Percentiles rank a stretch among this genome's conserved stretches.
Conservation (phyloP, 2,888 invertebrate genomes). For the Ichneumon xanthorius region DNA sequence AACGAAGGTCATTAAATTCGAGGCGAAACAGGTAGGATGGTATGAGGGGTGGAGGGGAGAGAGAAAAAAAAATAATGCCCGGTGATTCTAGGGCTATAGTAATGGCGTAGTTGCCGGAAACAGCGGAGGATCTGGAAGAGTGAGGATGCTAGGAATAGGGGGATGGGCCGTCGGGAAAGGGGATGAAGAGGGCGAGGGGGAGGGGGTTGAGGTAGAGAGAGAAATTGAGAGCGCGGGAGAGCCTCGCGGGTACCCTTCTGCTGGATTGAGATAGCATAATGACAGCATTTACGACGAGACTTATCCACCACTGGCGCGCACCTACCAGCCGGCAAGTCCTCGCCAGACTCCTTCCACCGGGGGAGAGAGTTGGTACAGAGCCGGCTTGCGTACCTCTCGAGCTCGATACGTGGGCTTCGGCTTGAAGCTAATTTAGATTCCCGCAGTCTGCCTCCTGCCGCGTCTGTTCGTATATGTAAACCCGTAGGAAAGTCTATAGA, state of each 20-base stretch:
- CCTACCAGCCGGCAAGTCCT: constrained; percentile 42
- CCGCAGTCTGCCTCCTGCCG: not conserved
- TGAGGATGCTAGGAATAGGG: constrained; percentile 7
- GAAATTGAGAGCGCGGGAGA: constrained; percentile 50
- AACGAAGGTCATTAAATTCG: constrained; percentile 50
- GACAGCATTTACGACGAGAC: constrained; percentile 77
- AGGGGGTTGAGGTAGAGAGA: constrained; percentile 19
- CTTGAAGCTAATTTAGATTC: constrained; percentile 53
- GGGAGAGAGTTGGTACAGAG: not conserved
- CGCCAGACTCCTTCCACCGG: constrained; percentile 1
- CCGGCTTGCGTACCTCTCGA: constrained; percentile 44
- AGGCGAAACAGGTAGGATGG: constrained; percentile 16
- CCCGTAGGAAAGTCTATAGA: constrained; percentile 27
- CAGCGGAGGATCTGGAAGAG: constrained; percentile 9
- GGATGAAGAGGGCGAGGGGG: constrained; percentile 5
- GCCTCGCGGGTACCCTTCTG: constrained; percentile 72
- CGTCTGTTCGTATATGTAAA: constrained; percentile 40
- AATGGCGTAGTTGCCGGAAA: constrained; percentile 49
- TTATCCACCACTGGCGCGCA: constrained; percentile 72
- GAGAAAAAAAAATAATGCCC: constrained; percentile 35
- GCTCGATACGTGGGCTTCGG: constrained; percentile 51
- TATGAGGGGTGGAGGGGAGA: not conserved
- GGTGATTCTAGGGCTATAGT: constrained; percentile 39
- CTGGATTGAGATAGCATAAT: constrained; percentile 79
- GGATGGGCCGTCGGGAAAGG: constrained; percentile 10